Evolutionary conservation across 1,140 invertebrate genomes (phyloP), one percentile per base, ranked within the genome.

Genomic region (Hypothenemus hampei): DNA sequence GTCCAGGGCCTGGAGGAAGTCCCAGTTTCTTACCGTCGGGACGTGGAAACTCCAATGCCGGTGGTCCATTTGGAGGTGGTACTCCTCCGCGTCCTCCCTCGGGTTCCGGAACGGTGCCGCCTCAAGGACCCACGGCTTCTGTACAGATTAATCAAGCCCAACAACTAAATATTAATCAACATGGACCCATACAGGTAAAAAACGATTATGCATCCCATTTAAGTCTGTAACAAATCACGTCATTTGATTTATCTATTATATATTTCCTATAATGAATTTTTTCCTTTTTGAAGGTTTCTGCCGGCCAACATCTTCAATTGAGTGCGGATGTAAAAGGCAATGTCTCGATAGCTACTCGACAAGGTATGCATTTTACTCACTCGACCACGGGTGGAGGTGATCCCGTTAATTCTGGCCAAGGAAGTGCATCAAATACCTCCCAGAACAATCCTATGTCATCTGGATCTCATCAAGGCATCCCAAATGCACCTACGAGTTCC

Each of bases 81-180:
- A 77, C 78, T 21, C 79, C 75, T 8, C 82, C 82, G 10, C 73
- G 82, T 46, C 82, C 82, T 35, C 78, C 82, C 4, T 82, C 81
- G 1, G 77, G 79, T 41, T 70, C 77, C 11, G 78, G 75, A 57
- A 69, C 44, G 51, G 65, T 26, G 52, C 68, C 40, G 60, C 61
- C 49, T 58, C 60, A 37, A 57, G 37, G 69, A 71, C 72, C 54
- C 65, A 62, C 64, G 13, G 76, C 81, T 3, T 81, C 79, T 6
- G 65, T 91, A 59, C 87, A 90, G 70, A 87, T 91, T 72, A 87
- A 86, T 64, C 89, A 91, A 71, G 86, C 87, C 11, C 89, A 91
- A 68, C 88, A 91, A 67, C 71, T 92, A 58, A 88, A 92, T 68
- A 86, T 91, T 54, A 82, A 78, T 54, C 88, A 89, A 65, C 73